Evolutionary conservation across 2,888 invertebrate genomes (phyloP).

Genomic region (Catocala nupta): DNA sequence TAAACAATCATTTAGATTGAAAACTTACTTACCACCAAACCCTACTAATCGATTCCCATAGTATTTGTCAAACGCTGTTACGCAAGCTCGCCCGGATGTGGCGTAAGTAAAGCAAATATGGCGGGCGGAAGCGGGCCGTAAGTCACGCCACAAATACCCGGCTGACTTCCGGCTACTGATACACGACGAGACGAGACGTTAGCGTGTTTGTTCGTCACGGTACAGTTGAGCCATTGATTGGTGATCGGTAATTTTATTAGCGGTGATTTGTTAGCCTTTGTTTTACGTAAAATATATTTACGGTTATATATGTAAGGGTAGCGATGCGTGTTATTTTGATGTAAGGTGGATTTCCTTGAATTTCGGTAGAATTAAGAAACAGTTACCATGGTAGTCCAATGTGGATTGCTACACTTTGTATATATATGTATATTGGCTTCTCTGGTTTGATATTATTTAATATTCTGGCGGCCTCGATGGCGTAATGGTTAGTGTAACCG

Average conservation of each 20-base stretch:
- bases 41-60: conserved; percentile 35
- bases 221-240: conserved; percentile 32
- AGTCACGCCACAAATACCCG: conserved; percentile 80
- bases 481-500: too few species aligned
- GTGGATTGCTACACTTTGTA: too few species aligned
- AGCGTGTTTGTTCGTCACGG: conserved; percentile 45
- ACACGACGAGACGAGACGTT: conserved; percentile 59
- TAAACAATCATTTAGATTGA: too few species aligned
- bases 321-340: not conserved
- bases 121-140: conserved; percentile 81
- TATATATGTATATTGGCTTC: too few species aligned
- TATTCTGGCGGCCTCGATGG: too few species aligned
- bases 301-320: not conserved
- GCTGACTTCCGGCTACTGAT: conserved; percentile 67
- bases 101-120: conserved; percentile 82
- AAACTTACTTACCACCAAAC: conserved; percentile 5
- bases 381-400: too few species aligned
- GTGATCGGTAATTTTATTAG: conserved; percentile 21
- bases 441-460: too few species aligned
- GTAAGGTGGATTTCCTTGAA: not conserved
- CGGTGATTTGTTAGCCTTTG: conserved; percentile 11
- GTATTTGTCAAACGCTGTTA: conserved; percentile 60
- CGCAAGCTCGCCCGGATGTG: conserved; percentile 61
- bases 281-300: conserved; percentile 10
- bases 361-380: not conserved